phyloP scores from a whole-genome alignment of 1,140 invertebrate species.

The Mamestra configurata region DNA sequence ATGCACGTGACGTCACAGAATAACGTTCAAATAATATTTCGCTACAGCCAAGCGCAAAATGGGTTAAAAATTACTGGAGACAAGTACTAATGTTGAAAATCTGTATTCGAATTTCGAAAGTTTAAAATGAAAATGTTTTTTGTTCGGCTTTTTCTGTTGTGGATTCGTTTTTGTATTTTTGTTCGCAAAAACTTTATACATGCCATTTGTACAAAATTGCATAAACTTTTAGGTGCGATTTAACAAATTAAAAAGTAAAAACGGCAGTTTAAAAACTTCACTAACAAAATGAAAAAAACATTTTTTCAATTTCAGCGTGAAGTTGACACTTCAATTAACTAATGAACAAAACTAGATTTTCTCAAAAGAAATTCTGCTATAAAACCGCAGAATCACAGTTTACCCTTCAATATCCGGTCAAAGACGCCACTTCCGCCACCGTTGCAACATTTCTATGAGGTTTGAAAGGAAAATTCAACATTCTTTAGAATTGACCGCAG shows the following conservation, averaged over 20 bases:
- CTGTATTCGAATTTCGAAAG: conserved; percentile 13
- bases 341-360: conserved; percentile 36
- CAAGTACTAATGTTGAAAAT: conserved; percentile 49
- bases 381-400: conserved; percentile 53
- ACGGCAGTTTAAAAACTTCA: neutral
- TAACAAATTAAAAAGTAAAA: too few species aligned
- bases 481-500: conserved; percentile 57
- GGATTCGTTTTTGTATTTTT: neutral
- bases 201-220: neutral
- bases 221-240: too few species aligned
- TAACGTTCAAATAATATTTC: conserved; percentile 69
- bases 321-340: conserved; percentile 21
- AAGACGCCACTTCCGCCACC: conserved; percentile 56
- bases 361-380: conserved; percentile 10
- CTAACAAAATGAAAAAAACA: neutral
- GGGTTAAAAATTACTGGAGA: conserved; percentile 56
- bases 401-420: conserved; percentile 68
- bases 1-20: conserved; percentile 79
- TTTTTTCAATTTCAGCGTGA: neutral
- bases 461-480: conserved; percentile 63
- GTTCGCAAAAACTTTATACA: neutral
- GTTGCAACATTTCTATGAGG: conserved; percentile 54
- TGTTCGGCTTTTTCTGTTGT: neutral
- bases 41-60: conserved; percentile 58
- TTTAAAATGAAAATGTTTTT: conserved; percentile 41